Evolutionary conservation across 2,888 invertebrate genomes (phyloP), one percentile per base, ranked within the genome.

Genomic region (Agriotes lineatus): DNA sequence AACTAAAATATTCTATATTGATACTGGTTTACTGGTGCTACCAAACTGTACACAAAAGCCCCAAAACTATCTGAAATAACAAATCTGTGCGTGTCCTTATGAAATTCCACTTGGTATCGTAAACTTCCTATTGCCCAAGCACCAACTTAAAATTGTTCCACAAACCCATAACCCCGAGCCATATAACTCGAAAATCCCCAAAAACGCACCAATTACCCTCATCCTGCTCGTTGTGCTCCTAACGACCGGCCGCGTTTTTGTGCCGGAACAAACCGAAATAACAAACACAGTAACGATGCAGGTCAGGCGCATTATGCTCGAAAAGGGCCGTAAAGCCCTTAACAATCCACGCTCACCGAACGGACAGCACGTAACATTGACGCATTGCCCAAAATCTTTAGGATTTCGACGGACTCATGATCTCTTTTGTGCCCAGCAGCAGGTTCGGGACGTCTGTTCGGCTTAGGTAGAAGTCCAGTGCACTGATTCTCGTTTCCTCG

Each of bases 211-310:
- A 25, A 50, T 50, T 48, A 48, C 48, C 22, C 18, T 48, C 44
- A 44, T 19, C 19, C 18, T 48, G 25, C 35, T 19, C 14, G 37
- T 35, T 39, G 22, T 30, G 19, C 1, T 3, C 39, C 57, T 48
- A 58, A 66, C 65, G 50, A 75, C 74, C 75, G 48, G 14, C 42
- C 48, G n/a, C 45, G 25, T 64, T 48, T 54, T 76, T 64, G 74
- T 72, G 78, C 80, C 80, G 81, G 79, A 81, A 81, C 80, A 76
- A 75, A 76, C 68, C 72, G 70, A 77, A 79, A 79, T 78, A 80
- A 79, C 78, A 79, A 80, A 80, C 79, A 81, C 73, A 52, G 77
- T 77, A 79, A 79, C 75, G 77, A 79, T 77, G 70, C 76, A 76
- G 76, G 16, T 78, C 78, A 78, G 75, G 37, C 18, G 39, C 48